Conservation (phyloP, 1,140 invertebrate species). For the Aphelenchoides besseyi region DNA sequence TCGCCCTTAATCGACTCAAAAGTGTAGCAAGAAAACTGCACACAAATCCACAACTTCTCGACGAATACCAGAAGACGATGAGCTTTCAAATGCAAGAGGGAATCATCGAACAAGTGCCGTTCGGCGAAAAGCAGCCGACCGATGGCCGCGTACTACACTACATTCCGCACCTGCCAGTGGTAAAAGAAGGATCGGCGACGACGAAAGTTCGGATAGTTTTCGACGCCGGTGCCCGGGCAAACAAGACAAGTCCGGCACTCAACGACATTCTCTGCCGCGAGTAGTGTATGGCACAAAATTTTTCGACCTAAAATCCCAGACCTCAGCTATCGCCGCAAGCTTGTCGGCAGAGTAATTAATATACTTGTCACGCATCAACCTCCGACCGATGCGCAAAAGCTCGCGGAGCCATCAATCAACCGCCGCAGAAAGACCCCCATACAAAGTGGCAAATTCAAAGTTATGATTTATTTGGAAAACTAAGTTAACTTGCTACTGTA, state of each 20-base stretch:
- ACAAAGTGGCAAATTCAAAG: no score
- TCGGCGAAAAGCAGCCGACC: background rate
- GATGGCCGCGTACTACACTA: background rate
- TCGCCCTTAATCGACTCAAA: background rate
- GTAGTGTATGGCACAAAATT: no score
- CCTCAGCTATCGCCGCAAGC: no score
- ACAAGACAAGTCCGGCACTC: conserved; percentile 23
- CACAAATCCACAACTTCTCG: background rate
- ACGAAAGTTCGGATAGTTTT: conserved; percentile 62
- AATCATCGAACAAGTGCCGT: background rate
- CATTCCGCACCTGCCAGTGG: background rate
- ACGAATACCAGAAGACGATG: background rate
- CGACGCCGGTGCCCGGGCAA: conserved; percentile 52
- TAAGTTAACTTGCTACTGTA: no score
- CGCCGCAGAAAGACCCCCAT: background rate
- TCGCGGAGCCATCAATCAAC: conserved; percentile 22
- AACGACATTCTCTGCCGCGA: conserved; percentile 30
- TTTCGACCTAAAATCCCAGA: no score
- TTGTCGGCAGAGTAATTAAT: no score
- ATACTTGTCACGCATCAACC: conserved; percentile 2
- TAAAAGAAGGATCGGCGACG: conserved; percentile 34
- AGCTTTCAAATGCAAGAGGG: background rate
- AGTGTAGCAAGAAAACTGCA: background rate
- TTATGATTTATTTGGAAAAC: no score
- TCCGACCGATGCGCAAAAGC: conserved; percentile 25